phyloP scores from a whole-genome alignment of 1,140 invertebrate species.

The Lamellibrachia luymesi region DNA sequence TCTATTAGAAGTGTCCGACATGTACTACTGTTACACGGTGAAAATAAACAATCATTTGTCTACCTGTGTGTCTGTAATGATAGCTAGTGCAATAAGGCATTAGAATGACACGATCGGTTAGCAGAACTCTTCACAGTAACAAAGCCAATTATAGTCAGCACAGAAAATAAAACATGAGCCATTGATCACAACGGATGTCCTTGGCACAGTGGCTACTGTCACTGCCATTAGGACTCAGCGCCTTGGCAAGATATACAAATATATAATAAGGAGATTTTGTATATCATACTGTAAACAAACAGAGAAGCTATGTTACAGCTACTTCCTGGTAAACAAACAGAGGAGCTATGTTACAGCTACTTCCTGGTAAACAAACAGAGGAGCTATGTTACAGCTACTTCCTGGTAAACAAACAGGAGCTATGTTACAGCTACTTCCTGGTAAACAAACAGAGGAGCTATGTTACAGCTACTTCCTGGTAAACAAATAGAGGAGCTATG shows the following conservation, averaged over 20 bases:
- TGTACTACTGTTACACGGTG: no score
- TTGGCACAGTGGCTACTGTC: neutral
- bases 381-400: no score
- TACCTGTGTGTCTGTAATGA: neutral
- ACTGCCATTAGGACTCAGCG: neutral
- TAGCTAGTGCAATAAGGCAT: neutral
- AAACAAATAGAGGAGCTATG: no score
- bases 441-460: no score
- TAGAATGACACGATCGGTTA: neutral
- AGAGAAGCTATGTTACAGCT: neutral
- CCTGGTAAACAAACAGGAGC: no score
- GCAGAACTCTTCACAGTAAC: neutral
- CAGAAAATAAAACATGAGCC: neutral
- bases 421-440: no score
- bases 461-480: no score
- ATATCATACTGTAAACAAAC: neutral
- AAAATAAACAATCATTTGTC: neutral
- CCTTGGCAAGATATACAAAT: neutral
- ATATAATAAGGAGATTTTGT: neutral
- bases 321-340: no score
- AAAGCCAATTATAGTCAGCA: neutral
- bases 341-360: no score
- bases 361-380: no score
- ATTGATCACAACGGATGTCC: neutral
- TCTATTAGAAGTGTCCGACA: no score